Evolutionary conservation across 2,888 invertebrate genomes (phyloP).

Genomic region (Hemithea aestivaria): DNA sequence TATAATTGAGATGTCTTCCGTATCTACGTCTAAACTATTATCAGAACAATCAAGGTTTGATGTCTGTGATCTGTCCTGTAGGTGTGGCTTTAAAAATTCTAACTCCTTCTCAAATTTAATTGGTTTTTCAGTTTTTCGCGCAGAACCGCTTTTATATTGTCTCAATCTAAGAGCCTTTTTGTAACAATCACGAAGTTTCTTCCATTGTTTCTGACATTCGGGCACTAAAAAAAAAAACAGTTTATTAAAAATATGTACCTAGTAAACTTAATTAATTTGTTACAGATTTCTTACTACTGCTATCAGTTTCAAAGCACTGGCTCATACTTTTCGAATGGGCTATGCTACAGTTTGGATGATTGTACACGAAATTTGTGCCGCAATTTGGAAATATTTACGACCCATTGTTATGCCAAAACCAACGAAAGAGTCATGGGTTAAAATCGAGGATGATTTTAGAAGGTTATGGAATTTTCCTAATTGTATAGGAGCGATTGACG

Average conservation of each 20-base stretch:
- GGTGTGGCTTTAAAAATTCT: slow-evolving; percentile 13
- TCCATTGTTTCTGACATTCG: slow-evolving; percentile 21
- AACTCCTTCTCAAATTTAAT: slow-evolving; percentile 20
- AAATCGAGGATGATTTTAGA: slow-evolving; percentile 15
- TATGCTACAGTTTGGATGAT: too few relatives aligned
- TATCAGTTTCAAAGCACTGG: too few relatives aligned
- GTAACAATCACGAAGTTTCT: slow-evolving; percentile 21
- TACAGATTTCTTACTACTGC: too few relatives aligned
- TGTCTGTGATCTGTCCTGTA: slow-evolving; percentile 23
- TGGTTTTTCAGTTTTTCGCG: slow-evolving; percentile 17
- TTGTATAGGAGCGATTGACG: slow-evolving; percentile 21
- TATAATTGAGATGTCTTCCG: slow-evolving; percentile 17
- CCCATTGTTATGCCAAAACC: slow-evolving; percentile 19
- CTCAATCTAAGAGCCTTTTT: slow-evolving; percentile 19
- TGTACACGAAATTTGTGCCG: too few relatives aligned
- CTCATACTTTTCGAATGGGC: too few relatives aligned
- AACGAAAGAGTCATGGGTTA: slow-evolving; percentile 13
- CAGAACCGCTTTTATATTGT: slow-evolving; percentile 14
- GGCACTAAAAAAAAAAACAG: slow-evolving; percentile 20
- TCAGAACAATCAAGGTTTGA: too few relatives aligned
- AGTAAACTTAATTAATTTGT: too few relatives aligned
- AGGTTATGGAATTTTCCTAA: slow-evolving; percentile 24
- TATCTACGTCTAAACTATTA: slow-evolving; percentile 17
- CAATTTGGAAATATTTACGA: not conserved
- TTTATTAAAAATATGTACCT: slow-evolving; percentile 1